These are phyloP conservation scores for Morone saxatilis DNA, from an alignment of 2,113 vertebrate genomes.

Conservation along the genomic window DNA sequence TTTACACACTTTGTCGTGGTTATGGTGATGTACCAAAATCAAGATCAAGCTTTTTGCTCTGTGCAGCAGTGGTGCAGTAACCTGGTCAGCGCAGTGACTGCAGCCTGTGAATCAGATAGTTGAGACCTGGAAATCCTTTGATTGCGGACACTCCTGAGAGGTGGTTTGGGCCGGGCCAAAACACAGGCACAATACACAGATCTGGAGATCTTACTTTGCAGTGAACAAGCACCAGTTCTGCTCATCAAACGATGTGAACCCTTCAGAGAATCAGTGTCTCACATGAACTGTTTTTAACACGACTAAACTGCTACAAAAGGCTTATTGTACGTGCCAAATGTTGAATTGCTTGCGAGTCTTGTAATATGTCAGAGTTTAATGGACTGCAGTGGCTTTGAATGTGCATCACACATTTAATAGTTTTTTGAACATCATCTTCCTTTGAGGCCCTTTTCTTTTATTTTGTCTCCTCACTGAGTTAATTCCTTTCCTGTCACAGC, in stretches of 20 bases:
- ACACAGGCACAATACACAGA: slow-evolving; percentile 21
- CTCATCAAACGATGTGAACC: not conserved
- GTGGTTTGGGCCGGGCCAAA: slow-evolving; percentile 41
- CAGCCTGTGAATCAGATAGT: slow-evolving; percentile 52
- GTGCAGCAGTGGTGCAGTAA: not conserved
- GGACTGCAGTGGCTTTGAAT: slow-evolving; percentile 25
- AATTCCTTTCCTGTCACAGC: slow-evolving; percentile 82
- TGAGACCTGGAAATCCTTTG: slow-evolving; percentile 70
- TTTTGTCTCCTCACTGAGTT: slow-evolving; percentile 69
- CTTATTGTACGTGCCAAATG: slow-evolving; percentile 2
- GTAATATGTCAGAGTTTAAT: slow-evolving; percentile 32
- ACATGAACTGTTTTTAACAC: not conserved
- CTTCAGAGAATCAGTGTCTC: not conserved
- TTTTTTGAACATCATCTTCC: slow-evolving; percentile 60
- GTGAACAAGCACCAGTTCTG: slow-evolving; percentile 14
- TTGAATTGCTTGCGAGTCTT: not conserved
- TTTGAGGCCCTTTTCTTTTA: slow-evolving; percentile 62
- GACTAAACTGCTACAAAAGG: not conserved
- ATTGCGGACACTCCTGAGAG: slow-evolving; percentile 64
- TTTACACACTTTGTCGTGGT: not conserved
- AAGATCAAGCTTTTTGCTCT: not conserved
- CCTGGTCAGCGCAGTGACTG: slow-evolving; percentile 25
- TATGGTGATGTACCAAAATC: not conserved
- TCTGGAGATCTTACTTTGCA: slow-evolving; percentile 26
- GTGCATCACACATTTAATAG: slow-evolving; percentile 46